A percentile compares a stretch with the other conserved stretches of the same genome.
These are phyloP conservation scores for Physella acuta DNA, from an alignment of 1,140 invertebrate species.

Conservation along the genomic window DNA sequence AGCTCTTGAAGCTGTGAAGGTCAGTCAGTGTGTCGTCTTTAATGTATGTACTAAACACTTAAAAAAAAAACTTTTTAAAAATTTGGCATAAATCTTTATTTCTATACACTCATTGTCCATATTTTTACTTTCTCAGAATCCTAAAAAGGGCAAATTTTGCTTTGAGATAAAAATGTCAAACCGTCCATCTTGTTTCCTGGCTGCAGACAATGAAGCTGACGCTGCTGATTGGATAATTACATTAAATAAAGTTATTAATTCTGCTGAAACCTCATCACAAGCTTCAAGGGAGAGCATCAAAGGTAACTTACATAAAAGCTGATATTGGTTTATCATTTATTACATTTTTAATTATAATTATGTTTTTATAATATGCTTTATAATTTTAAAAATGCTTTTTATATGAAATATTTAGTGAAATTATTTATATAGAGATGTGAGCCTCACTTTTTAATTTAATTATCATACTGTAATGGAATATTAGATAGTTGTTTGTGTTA, in stretches of 20 bases:
- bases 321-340: too few relatives aligned
- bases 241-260: constrained; percentile 73
- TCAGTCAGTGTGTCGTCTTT: constrained; percentile 51
- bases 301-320: constrained; percentile 33
- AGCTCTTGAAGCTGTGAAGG: constrained; percentile 82
- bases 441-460: too few relatives aligned
- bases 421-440: too few relatives aligned
- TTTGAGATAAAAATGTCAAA: constrained; percentile 85
- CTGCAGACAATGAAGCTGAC: constrained; percentile 83
- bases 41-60: neutral
- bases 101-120: neutral
- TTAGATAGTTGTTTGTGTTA: too few relatives aligned
- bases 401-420: too few relatives aligned
- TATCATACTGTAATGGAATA: too few relatives aligned
- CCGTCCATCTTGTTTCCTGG: constrained; percentile 78
- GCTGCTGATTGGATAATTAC: constrained; percentile 80
- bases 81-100: neutral
- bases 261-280: constrained; percentile 66
- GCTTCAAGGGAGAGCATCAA: constrained; percentile 45
- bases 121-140: constrained; percentile 66
- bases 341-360: too few relatives aligned
- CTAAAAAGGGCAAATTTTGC: constrained; percentile 80
- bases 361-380: too few relatives aligned
- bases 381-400: too few relatives aligned
- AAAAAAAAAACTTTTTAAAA: too few relatives aligned